Evolutionary conservation across 2,888 invertebrate species (phyloP).

Genomic region (Eupithecia abbreviata): DNA sequence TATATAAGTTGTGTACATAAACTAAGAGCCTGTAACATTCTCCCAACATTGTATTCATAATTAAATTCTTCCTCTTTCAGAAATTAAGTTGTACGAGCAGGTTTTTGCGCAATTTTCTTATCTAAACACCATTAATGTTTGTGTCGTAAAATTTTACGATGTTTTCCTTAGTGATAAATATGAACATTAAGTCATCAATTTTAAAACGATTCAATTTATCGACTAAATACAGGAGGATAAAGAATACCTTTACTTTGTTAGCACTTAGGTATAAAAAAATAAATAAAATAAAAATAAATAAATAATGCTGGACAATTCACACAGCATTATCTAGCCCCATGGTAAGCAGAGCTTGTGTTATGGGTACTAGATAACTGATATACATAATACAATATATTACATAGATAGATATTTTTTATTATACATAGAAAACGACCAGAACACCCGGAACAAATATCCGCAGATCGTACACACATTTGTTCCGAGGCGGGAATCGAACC

Average conservation of each 20-base stretch:
- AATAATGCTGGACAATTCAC: too few species aligned
- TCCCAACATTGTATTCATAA: neutral
- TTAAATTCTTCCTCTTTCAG: neutral
- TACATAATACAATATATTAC: too few species aligned
- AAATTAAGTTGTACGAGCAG: conserved; percentile 6
- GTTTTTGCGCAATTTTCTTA: conserved; percentile 28
- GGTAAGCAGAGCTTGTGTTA: too few species aligned
- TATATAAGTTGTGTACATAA: neutral
- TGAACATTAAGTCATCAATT: conserved; percentile 28
- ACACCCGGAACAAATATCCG: too few species aligned
- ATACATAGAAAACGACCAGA: too few species aligned
- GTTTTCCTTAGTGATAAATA: conserved; percentile 31
- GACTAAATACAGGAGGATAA: neutral
- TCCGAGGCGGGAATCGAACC: too few species aligned
- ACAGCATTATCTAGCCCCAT: too few species aligned
- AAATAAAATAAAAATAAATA: too few species aligned
- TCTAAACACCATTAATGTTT: conserved; percentile 29
- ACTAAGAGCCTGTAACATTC: neutral
- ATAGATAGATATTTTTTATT: too few species aligned
- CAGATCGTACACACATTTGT: too few species aligned
- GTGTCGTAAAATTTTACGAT: conserved; percentile 34
- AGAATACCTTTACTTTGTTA: neutral
- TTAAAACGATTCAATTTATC: conserved; percentile 9
- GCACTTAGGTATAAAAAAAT: neutral
- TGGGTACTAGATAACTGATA: too few species aligned